A percentile compares a stretch with the other conserved stretches of the same genome.
Evolutionary conservation across 2,797 vertebrate species (phyloP).

Genomic region (Hypotaenidia okinawae): DNA sequence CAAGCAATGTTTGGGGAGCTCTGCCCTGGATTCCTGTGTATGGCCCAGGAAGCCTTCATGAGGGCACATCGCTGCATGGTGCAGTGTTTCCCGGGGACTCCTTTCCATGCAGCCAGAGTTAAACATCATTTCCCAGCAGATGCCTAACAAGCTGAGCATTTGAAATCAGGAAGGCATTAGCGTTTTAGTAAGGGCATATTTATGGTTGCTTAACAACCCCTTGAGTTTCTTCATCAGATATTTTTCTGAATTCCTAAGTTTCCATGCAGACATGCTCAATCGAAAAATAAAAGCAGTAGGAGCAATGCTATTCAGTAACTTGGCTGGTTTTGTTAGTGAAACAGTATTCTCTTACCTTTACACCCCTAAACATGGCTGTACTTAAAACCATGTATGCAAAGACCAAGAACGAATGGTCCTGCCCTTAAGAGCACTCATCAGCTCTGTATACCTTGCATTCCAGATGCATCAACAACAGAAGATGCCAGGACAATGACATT

Average conservation of each 20-base stretch:
- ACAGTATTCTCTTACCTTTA: neutral
- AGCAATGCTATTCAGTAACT: neutral
- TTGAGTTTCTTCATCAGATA: neutral
- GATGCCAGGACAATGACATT: neutral
- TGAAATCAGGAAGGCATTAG: neutral
- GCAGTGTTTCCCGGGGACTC: neutral
- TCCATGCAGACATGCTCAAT: accelerated
- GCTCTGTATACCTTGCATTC: neutral
- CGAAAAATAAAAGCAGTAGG: neutral
- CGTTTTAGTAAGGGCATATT: neutral
- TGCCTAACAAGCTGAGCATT: neutral
- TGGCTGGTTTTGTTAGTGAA: neutral
- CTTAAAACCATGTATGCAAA: neutral
- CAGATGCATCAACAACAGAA: neutral
- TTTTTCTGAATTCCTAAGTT: neutral
- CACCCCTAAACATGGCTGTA: neutral
- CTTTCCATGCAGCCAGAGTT: neutral
- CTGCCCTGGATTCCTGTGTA: neutral
- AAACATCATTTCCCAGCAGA: no score
- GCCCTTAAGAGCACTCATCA: accelerated
- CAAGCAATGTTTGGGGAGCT: accelerated
- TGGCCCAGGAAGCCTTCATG: accelerated
- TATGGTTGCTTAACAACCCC: neutral
- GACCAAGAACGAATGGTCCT: neutral
- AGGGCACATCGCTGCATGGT: neutral